Conservation (phyloP, 1,140 invertebrate genomes). For the Scylla paramamosain region DNA sequence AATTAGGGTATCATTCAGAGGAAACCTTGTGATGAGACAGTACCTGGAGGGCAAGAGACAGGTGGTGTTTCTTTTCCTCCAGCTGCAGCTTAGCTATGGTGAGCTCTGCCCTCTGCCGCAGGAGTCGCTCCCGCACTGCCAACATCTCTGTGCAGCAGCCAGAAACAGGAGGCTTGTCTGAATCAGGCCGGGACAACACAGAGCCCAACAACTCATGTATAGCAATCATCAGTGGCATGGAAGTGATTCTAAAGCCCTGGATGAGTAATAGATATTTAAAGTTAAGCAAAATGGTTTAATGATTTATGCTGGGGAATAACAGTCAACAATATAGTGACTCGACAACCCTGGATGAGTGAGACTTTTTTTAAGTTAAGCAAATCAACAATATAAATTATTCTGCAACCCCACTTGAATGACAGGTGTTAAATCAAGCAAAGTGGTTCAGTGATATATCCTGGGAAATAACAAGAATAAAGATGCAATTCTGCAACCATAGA, state of each 20-base stretch:
- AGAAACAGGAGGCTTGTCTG: conserved; percentile 26
- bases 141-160: conserved; percentile 52
- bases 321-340: no score
- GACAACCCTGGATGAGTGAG: no score
- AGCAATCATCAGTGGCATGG: background rate
- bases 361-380: no score
- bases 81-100: conserved; percentile 71
- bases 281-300: no score
- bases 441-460: no score
- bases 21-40: background rate
- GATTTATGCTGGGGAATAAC: no score
- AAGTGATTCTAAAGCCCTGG: background rate
- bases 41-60: conserved; percentile 62
- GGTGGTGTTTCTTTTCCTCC: conserved; percentile 62
- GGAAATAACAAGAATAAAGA: no score
- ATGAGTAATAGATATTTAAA: no score
- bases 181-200: background rate
- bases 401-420: no score
- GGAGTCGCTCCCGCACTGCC: conserved; percentile 61
- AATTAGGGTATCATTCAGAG: background rate
- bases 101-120: conserved; percentile 70
- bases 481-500: no score
- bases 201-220: background rate
- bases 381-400: no score
- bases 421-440: no score